Percentiles rank a stretch among this genome's conserved stretches.
Evolutionary conservation across 2,113 vertebrate species (phyloP).

Genomic region (Python bivittatus): DNA sequence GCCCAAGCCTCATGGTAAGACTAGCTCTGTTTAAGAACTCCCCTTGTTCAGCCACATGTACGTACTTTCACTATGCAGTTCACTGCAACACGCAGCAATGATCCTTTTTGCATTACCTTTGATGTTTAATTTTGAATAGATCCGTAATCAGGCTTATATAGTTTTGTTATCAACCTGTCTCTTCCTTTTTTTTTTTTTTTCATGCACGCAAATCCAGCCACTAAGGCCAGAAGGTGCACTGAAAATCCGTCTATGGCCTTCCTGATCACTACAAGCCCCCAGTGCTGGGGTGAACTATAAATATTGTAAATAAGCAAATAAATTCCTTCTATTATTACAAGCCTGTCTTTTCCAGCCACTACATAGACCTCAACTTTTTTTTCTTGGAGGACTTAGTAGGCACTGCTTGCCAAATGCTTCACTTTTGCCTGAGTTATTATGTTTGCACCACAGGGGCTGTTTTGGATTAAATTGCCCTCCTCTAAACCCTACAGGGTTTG

Average conservation of each 20-base stretch:
- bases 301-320: neutral
- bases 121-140: neutral
- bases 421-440: neutral
- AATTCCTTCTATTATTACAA: neutral
- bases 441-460: neutral
- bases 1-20: neutral
- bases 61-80: neutral
- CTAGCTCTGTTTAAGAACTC: neutral
- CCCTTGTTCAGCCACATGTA: neutral
- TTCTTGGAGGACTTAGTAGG: neutral
- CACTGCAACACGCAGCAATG: neutral
- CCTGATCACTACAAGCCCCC: neutral
- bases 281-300: neutral
- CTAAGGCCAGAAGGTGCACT: neutral
- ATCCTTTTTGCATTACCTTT: neutral
- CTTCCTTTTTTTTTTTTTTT: neutral
- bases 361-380: neutral
- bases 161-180: neutral
- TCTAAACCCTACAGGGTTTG: neutral
- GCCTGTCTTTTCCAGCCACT: neutral
- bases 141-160: neutral
- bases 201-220: neutral
- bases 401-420: neutral
- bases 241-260: neutral
- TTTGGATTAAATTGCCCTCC: neutral